Evolutionary conservation across 1,140 invertebrate species (phyloP).

Genomic region (Plutomurus gul): DNA sequence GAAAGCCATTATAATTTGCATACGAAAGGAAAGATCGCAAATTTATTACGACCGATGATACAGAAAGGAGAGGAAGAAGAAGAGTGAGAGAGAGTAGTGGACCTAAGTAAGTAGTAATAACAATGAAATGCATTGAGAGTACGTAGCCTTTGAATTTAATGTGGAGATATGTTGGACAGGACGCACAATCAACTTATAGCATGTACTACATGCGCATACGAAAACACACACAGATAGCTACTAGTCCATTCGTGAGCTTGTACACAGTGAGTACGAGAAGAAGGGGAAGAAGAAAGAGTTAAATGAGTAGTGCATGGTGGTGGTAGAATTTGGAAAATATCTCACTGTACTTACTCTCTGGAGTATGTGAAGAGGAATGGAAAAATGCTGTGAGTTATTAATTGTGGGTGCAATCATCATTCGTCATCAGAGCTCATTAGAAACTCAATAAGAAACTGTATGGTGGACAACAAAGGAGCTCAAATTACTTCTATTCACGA

Average conservation of each 20-base stretch:
- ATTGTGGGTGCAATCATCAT: slow-evolving; percentile 45
- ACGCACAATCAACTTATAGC: not conserved
- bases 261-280: not conserved
- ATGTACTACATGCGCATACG: not conserved
- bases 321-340: slow-evolving; percentile 37
- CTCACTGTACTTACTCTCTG: not conserved
- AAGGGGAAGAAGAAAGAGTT: slow-evolving; percentile 7
- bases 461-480: slow-evolving; percentile 22
- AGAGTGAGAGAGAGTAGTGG: not conserved
- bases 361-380: not conserved
- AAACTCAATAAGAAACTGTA: slow-evolving; percentile 38
- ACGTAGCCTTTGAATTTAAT: too few relatives aligned
- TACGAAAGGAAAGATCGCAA: slow-evolving; percentile 42
- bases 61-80: slow-evolving; percentile 4
- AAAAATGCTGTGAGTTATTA: slow-evolving; percentile 36
- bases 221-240: not conserved
- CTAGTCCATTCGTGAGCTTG: not conserved
- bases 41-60: slow-evolving; percentile 37
- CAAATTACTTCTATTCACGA: slow-evolving; percentile 35
- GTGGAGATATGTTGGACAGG: not conserved
- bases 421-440: slow-evolving; percentile 44
- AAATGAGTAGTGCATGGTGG: too few relatives aligned
- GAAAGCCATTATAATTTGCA: slow-evolving; percentile 46
- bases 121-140: slow-evolving; percentile 28
- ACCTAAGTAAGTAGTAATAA: not conserved